These are phyloP conservation scores for Sebastes taczanowskii DNA, from an alignment of 2,797 vertebrate genomes.

Conservation along the genomic window DNA sequence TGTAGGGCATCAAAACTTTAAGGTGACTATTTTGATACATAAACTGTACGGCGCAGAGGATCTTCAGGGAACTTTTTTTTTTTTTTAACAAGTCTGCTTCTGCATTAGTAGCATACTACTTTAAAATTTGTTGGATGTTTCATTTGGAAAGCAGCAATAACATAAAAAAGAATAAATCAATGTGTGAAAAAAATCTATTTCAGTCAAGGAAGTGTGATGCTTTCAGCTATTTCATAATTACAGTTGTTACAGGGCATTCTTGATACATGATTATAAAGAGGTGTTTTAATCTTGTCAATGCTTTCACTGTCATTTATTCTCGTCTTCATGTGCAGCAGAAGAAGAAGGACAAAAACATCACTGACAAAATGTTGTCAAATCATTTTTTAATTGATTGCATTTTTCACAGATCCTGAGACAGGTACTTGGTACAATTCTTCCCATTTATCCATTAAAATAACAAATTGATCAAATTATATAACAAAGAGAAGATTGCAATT, in stretches of 20 bases:
- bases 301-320: not conserved
- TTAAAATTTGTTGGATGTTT: not conserved
- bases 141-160: conserved; percentile 1
- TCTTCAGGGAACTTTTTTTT: not conserved
- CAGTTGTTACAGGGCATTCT: not conserved
- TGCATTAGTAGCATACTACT: not conserved
- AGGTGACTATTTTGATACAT: not conserved
- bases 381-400: conserved; percentile 51
- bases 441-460: conserved; percentile 26
- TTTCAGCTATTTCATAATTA: not conserved
- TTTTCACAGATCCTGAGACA: conserved; percentile 14
- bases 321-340: not conserved
- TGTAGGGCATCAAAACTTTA: not conserved
- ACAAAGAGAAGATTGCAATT: conserved; percentile 12
- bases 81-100: not conserved
- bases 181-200: not conserved
- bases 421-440: conserved; percentile 6
- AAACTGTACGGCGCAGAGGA: not conserved
- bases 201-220: not conserved
- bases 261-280: not conserved
- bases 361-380: conserved; percentile 28
- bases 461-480: conserved; percentile 16
- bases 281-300: not conserved
- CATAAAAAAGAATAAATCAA: not conserved
- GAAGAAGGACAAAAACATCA: conserved; percentile 18